phyloP scores from a whole-genome alignment of 2,113 vertebrate genomes.

The Plotosus lineatus region DNA sequence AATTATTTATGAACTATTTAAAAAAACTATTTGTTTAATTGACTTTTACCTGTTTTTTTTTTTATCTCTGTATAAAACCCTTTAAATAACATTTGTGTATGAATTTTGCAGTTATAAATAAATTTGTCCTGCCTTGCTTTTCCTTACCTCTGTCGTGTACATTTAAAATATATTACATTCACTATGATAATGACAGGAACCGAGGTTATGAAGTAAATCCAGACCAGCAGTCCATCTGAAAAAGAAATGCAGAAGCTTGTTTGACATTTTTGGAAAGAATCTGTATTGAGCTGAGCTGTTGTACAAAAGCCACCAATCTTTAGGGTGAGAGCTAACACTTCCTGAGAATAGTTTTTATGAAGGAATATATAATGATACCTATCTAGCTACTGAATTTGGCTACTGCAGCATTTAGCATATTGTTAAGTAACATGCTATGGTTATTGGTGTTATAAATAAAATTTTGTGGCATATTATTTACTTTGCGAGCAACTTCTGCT shows the following conservation, averaged over 20 bases:
- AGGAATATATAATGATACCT: background rate
- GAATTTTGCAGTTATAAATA: background rate
- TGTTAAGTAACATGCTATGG: background rate
- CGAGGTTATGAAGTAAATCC: slow-evolving; percentile 45
- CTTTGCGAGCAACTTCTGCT: background rate
- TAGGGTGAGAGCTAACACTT: background rate
- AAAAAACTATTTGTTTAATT: no score
- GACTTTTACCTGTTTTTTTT: background rate
- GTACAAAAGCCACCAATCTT: background rate
- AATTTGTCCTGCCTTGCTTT: background rate
- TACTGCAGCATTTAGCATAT: background rate
- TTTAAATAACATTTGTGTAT: background rate
- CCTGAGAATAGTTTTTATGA: background rate
- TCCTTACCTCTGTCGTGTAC: slow-evolving; percentile 67
- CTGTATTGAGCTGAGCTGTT: background rate
- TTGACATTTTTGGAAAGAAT: background rate
- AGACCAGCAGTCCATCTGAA: slow-evolving; percentile 59
- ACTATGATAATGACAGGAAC: slow-evolving; percentile 54
- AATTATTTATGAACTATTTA: no score
- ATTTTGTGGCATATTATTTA: background rate
- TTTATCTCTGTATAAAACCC: background rate
- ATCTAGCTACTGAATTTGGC: background rate
- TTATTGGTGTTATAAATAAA: background rate
- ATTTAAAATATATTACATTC: slow-evolving; percentile 69
- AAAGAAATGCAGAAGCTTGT: slow-evolving; percentile 15